These are phyloP conservation scores for Corvus moneduloides DNA, from an alignment of 2,113 vertebrate genomes.

Conservation along the genomic window DNA sequence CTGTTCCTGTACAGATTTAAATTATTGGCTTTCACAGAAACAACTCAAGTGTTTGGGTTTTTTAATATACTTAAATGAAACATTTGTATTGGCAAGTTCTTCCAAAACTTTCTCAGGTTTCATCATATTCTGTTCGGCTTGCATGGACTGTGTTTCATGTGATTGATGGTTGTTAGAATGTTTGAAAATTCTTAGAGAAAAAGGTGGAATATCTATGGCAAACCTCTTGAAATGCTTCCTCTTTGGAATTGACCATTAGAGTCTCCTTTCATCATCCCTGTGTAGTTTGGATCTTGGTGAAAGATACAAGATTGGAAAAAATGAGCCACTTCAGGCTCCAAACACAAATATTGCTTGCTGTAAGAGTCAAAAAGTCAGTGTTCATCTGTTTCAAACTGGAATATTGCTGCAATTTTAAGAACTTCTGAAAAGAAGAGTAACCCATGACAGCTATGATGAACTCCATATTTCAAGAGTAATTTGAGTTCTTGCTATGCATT, in stretches of 20 bases:
- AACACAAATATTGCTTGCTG: not conserved
- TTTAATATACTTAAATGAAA: not conserved
- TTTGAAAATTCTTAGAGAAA: not conserved
- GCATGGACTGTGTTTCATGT: not conserved
- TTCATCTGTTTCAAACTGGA: not conserved
- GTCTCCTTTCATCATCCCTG: not conserved
- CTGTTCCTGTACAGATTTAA: not conserved
- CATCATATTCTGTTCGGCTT: not conserved
- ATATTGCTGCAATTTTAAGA: not conserved
- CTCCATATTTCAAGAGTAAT: not conserved
- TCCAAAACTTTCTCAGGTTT: not conserved
- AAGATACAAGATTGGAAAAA: not conserved
- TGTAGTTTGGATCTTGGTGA: not conserved
- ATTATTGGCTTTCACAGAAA: not conserved
- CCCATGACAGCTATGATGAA: not conserved
- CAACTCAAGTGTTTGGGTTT: not conserved
- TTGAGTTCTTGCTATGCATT: not conserved
- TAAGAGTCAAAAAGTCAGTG: not conserved
- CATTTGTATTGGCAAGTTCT: not conserved
- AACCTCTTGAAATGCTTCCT: not conserved
- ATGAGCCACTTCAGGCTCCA: rapidly evolving
- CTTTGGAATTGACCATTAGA: not conserved
- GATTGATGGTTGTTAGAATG: not conserved
- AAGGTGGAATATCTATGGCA: not conserved
- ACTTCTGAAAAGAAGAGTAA: not conserved